Evolutionary conservation across 2,797 vertebrate species (phyloP).

Genomic region (Philypnodon macrostomus): DNA sequence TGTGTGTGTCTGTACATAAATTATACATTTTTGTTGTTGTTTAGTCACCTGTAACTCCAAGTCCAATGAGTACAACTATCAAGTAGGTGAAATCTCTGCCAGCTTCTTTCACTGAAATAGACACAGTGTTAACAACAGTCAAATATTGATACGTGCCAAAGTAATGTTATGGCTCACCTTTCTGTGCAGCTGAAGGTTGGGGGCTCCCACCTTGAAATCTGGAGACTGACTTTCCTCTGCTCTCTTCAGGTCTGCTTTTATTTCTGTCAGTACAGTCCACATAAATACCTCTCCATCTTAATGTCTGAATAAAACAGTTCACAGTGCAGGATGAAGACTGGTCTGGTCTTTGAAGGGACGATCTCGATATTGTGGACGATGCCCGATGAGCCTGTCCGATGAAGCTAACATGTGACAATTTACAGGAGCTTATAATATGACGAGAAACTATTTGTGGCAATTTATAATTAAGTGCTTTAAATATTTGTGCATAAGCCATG

Average conservation of each 20-base stretch:
- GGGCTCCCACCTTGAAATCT: slow-evolving; percentile 51
- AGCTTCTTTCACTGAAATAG: slow-evolving; percentile 86
- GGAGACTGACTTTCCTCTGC: slow-evolving; percentile 65
- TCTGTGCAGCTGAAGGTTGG: slow-evolving; percentile 73
- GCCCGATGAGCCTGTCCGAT: slow-evolving; percentile 16
- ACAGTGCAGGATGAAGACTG: not conserved
- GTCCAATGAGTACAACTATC: slow-evolving; percentile 87
- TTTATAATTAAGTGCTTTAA: slow-evolving; percentile 43
- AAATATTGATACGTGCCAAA: not conserved
- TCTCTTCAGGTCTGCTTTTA: slow-evolving; percentile 46
- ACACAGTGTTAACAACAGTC: not conserved
- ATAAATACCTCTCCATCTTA: slow-evolving; percentile 34
- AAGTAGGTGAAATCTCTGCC: slow-evolving; percentile 91
- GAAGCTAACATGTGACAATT: slow-evolving; percentile 15
- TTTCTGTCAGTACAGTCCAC: slow-evolving; percentile 40
- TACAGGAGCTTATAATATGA: slow-evolving; percentile 28
- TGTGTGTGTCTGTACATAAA: no score
- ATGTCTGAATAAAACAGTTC: slow-evolving; percentile 12
- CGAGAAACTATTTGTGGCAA: slow-evolving; percentile 28
- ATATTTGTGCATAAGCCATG: slow-evolving; percentile 63
- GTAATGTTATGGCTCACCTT: slow-evolving; percentile 73
- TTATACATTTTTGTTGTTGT: not conserved
- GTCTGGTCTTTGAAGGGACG: not conserved
- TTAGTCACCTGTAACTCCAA: slow-evolving; percentile 88
- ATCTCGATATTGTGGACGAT: not conserved